phyloP scores from a whole-genome alignment of 2,888 invertebrate genomes.

The Diarsia brunnea region DNA sequence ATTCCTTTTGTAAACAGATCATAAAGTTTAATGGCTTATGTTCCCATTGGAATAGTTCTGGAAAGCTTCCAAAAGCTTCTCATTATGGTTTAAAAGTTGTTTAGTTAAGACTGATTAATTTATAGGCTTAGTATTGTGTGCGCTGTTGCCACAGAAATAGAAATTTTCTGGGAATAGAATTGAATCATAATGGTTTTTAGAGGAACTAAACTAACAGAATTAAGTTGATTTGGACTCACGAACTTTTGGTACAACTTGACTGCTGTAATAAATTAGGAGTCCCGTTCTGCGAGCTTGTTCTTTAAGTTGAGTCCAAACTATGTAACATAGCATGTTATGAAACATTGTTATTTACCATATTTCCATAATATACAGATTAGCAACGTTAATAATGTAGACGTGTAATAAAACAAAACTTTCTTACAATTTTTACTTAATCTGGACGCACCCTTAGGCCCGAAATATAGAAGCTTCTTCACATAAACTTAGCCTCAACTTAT shows the following conservation, averaged over 20 bases:
- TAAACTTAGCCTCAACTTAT: neutral
- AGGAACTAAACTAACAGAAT: neutral
- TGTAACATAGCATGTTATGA: no score
- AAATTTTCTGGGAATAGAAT: constrained; percentile 36
- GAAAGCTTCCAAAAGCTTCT: constrained; percentile 57
- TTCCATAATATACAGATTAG: no score
- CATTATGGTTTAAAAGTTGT: constrained; percentile 60
- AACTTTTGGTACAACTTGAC: neutral
- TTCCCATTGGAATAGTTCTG: constrained; percentile 60
- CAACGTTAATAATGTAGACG: no score
- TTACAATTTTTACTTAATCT: no score
- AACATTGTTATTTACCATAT: no score
- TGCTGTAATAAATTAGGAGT: neutral
- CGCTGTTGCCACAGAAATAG: constrained; percentile 52
- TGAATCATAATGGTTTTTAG: constrained; percentile 23
- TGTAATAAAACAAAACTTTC: no score
- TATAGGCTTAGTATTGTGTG: constrained; percentile 48
- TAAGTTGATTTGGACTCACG: neutral
- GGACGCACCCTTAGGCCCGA: no score
- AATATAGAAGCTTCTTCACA: neutral
- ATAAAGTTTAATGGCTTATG: constrained; percentile 53
- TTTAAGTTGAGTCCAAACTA: no score
- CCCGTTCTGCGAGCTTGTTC: neutral
- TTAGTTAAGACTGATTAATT: constrained; percentile 55
- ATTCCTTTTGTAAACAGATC: constrained; percentile 61